A percentile compares a stretch with the other conserved stretches of the same genome.
phyloP scores from a whole-genome alignment of 2,888 invertebrate genomes.

The Cephus pulcher region DNA sequence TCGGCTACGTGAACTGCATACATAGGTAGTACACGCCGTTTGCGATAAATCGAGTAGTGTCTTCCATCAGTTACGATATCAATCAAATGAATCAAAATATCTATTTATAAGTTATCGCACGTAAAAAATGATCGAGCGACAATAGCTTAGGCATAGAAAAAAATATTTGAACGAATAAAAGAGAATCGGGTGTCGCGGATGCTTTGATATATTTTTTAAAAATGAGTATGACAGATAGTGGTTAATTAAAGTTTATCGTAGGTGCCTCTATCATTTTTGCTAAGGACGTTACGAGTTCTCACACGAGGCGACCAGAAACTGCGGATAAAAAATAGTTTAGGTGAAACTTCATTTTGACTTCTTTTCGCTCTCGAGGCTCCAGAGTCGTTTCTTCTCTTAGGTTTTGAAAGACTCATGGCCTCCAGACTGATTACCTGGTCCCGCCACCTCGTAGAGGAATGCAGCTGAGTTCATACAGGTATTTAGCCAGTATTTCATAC shows the following conservation, averaged over 20 bases:
- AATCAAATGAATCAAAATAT: neutral
- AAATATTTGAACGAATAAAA: neutral
- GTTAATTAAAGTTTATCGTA: neutral
- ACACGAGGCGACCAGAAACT: neutral
- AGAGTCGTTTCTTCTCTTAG: neutral
- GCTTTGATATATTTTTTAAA: neutral
- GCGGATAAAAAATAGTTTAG: neutral
- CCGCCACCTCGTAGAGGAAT: conserved; percentile 45
- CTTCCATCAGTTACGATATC: conserved; percentile 2
- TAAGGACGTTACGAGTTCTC: neutral
- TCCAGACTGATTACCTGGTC: conserved; percentile 30
- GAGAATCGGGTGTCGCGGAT: neutral
- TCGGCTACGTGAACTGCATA: conserved; percentile 11
- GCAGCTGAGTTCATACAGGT: conserved; percentile 45
- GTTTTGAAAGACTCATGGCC: conserved; percentile 39
- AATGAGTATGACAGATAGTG: neutral
- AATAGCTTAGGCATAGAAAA: neutral
- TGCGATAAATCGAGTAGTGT: conserved; percentile 19
- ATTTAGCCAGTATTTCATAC: neutral
- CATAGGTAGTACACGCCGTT: conserved; percentile 17
- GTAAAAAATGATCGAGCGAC: neutral
- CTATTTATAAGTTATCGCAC: neutral
- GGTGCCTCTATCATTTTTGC: neutral
- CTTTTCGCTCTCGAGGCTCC: neutral
- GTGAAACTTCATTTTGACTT: neutral